Evolutionary conservation across 2,113 vertebrate genomes (phyloP), one percentile per base, ranked within the genome.

Genomic region (Tautogolabrus adspersus): DNA sequence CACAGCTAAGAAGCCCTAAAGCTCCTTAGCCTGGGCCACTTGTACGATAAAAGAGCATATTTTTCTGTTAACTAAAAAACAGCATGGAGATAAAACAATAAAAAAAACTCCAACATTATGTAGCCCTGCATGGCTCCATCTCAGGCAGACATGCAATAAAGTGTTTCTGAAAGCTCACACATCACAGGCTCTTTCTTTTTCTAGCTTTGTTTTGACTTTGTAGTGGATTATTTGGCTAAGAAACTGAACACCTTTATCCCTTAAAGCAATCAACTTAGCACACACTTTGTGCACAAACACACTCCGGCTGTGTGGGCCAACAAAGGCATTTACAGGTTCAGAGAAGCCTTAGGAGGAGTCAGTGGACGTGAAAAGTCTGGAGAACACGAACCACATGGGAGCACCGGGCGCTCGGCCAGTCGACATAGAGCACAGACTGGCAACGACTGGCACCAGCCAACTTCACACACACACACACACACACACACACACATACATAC

Each of bases 341-440:
- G 47, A 62, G 58, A 44, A 65, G 61, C 75, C 75, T 75, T 16
- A 5, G 30, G 52, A 77, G 75, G 72, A 84, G 62, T 57, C 60
- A 30, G 63, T 69, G 70, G 64, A 77, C 58, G 74, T 83, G 66
- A 80, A 42, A 72, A 72, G 51, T 68, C 78, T 89, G 66, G 30
- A 69, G 76, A 86, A 88, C 66, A 75, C 46, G 72, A 89, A 84
- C 67, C 84, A 77, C 88, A 89, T 89, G 79, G 81, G 73, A 72
- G 71, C 52, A 60, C 62, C 18, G 38, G 89, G 86, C 83, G 0
- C 40, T 56, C 4, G 40, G 87, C 89, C 89, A 91, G 58, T 23
- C 23, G 5, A 72, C 79, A 72, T 77, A 71, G 60, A 67, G 81
- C 65, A 7, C 87, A 88, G 61, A 62, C 80, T 87, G 85, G 83